These are phyloP conservation scores for Halictus quadricinctus DNA, from an alignment of 2,888 invertebrate species.

Conservation along the genomic window DNA sequence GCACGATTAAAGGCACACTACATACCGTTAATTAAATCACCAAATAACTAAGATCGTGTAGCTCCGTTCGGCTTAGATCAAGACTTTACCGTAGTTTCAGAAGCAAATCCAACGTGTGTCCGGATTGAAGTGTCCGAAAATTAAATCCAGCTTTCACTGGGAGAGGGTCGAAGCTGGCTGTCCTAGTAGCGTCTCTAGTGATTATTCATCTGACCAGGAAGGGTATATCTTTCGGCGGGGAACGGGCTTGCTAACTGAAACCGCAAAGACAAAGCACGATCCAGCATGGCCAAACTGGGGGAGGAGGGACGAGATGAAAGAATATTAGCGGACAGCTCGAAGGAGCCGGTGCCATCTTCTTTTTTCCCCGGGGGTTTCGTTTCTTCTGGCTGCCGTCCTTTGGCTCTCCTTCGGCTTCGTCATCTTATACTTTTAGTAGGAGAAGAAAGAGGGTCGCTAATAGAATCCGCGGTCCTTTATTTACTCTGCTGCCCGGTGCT, in stretches of 20 bases:
- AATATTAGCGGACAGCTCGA: slow-evolving; percentile 71
- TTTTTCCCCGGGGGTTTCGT: slow-evolving; percentile 25
- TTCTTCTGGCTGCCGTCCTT: slow-evolving; percentile 30
- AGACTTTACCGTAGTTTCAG: too few relatives aligned
- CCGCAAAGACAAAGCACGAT: slow-evolving; percentile 75
- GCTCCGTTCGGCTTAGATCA: too few relatives aligned
- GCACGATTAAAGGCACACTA: too few relatives aligned
- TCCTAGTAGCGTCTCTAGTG: slow-evolving; percentile 18
- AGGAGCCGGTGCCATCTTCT: slow-evolving; percentile 62
- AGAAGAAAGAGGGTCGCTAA: slow-evolving; percentile 70
- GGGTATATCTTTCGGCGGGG: slow-evolving; percentile 59
- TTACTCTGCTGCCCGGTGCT: slow-evolving; percentile 68
- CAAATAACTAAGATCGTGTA: too few relatives aligned
- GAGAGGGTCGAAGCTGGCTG: not conserved
- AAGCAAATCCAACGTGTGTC: not conserved
- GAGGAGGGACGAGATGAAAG: slow-evolving; percentile 63
- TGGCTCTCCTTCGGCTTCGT: slow-evolving; percentile 49
- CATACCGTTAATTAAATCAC: too few relatives aligned
- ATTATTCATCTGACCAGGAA: slow-evolving; percentile 40
- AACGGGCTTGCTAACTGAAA: slow-evolving; percentile 63
- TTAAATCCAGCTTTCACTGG: not conserved
- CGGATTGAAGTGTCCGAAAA: not conserved
- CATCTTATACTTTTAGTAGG: slow-evolving; percentile 55
- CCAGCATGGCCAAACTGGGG: slow-evolving; percentile 45
- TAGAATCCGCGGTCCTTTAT: slow-evolving; percentile 77